A percentile compares a stretch with the other conserved stretches of the same genome.
Evolutionary conservation across 2,797 vertebrate species (phyloP).

Genomic region (Notoglanidium macrostoma): DNA sequence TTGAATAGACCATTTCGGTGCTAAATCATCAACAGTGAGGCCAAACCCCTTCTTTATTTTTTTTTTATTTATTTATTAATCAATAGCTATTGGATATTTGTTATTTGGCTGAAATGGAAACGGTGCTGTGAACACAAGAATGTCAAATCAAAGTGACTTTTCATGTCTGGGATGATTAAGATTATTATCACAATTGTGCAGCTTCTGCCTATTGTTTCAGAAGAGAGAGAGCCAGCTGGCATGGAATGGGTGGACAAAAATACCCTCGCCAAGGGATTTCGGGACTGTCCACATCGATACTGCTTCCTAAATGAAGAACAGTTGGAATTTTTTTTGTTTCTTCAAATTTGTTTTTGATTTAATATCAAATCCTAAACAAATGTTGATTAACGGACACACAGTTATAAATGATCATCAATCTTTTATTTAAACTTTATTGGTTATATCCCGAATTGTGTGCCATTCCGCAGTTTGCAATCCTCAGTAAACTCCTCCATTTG

Average conservation of each 20-base stretch:
- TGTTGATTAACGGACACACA: neutral
- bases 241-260: conserved; percentile 67
- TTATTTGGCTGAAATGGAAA: neutral
- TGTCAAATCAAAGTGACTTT: neutral
- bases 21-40: neutral
- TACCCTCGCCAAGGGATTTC: conserved; percentile 68
- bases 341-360: neutral
- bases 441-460: neutral
- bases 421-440: neutral
- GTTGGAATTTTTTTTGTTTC: neutral
- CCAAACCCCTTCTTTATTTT: neutral
- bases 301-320: conserved; percentile 45
- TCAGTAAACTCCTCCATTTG: conserved; percentile 27
- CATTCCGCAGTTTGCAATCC: conserved; percentile 15
- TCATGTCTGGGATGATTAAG: conserved; percentile 16
- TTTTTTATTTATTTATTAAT: no score
- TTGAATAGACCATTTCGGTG: no score
- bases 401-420: neutral
- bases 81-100: neutral
- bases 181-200: conserved; percentile 53
- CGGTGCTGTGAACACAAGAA: neutral
- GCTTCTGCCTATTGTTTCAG: conserved; percentile 72
- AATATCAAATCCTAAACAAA: neutral
- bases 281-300: conserved; percentile 63
- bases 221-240: conserved; percentile 75